A percentile compares a stretch with the other conserved stretches of the same genome.
phyloP scores from a whole-genome alignment of 2,797 vertebrate genomes.

The Sciurus carolinensis region DNA sequence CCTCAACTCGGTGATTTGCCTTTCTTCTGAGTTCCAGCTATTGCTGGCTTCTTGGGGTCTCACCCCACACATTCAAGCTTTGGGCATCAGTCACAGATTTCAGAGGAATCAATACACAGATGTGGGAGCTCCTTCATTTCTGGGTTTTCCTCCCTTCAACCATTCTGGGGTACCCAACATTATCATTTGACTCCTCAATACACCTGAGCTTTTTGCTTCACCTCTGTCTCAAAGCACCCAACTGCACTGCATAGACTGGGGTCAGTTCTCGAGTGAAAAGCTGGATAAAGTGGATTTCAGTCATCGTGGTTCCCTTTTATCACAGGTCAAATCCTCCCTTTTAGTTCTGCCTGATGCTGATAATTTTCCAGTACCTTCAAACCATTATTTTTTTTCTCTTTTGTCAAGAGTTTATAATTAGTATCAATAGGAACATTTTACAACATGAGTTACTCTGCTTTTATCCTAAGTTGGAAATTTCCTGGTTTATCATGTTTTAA shows the following conservation, averaged over 20 bases:
- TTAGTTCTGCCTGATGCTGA: not conserved
- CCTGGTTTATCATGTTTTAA: constrained; percentile 42
- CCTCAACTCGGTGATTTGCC: not conserved
- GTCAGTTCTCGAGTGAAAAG: not conserved
- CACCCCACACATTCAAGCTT: not conserved
- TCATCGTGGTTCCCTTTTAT: not conserved
- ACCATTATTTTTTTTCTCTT: not conserved
- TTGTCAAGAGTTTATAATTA: constrained; percentile 49
- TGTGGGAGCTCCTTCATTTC: not conserved
- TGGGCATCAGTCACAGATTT: not conserved
- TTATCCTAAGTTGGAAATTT: constrained; percentile 1
- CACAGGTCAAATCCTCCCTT: not conserved
- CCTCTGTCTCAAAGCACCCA: not conserved
- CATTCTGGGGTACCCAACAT: not conserved
- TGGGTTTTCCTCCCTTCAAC: not conserved
- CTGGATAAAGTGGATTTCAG: not conserved
- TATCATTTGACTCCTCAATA: not conserved
- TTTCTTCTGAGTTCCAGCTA: not conserved
- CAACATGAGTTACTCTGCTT: not conserved
- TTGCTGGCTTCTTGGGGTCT: not conserved
- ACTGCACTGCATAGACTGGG: not conserved
- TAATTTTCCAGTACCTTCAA: constrained; percentile 36
- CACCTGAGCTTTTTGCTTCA: not conserved
- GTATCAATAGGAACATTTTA: not conserved
- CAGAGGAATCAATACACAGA: not conserved